phyloP scores from a whole-genome alignment of 1,140 invertebrate species.

The Eulimnadia texana region DNA sequence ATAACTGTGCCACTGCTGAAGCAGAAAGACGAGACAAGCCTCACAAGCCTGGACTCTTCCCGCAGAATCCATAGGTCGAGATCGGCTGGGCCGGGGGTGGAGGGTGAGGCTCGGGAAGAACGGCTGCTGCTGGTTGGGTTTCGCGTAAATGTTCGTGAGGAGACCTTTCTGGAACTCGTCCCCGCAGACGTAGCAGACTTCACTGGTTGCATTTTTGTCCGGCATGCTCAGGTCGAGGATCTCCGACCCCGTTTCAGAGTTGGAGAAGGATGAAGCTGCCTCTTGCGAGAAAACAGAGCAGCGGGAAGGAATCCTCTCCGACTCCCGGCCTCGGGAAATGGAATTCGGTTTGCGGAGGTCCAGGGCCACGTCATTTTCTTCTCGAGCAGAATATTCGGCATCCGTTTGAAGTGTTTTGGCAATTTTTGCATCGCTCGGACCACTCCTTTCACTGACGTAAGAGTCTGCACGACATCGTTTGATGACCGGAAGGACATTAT shows the following conservation, averaged over 20 bases:
- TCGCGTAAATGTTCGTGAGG: conserved; percentile 45
- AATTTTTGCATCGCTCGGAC: conserved; percentile 1
- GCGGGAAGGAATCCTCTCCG: conserved; percentile 7
- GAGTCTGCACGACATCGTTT: conserved; percentile 1
- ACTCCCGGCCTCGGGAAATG: conserved; percentile 19
- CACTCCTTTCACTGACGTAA: not conserved
- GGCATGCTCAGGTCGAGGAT: conserved; percentile 78
- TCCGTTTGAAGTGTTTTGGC: not conserved
- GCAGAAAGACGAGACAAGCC: conserved; percentile 61
- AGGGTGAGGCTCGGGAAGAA: conserved; percentile 72
- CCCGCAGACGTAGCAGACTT: conserved; percentile 68
- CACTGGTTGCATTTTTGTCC: conserved; percentile 73
- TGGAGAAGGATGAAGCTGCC: conserved; percentile 6
- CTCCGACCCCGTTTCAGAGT: conserved; percentile 36
- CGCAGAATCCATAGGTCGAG: conserved; percentile 65
- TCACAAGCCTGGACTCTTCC: conserved; percentile 56
- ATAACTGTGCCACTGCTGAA: conserved; percentile 62
- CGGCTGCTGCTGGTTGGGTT: conserved; percentile 39
- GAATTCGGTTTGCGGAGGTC: conserved; percentile 31
- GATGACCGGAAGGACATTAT: not conserved
- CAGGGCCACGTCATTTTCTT: conserved; percentile 38
- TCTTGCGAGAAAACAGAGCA: conserved; percentile 9
- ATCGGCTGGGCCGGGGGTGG: conserved; percentile 63
- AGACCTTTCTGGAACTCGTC: conserved; percentile 67
- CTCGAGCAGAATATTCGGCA: not conserved